A percentile compares a stretch with the other conserved stretches of the same genome.
Evolutionary conservation across 2,113 vertebrate genomes (phyloP).

Genomic region (Hucho hucho): DNA sequence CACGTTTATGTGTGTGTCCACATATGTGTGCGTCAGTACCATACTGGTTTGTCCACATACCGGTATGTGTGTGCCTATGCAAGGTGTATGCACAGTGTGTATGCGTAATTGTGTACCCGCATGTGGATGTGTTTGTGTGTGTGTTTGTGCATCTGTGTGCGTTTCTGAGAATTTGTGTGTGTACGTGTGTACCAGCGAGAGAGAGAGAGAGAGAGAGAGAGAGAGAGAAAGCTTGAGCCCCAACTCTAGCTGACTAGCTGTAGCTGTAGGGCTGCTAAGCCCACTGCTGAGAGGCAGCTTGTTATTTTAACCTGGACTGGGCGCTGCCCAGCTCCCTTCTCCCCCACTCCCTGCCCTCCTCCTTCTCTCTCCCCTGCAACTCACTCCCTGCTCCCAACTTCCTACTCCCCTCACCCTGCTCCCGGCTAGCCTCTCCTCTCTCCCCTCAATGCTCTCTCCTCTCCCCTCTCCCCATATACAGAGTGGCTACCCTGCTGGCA

Average conservation of each 20-base stretch:
- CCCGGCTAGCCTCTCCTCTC: background rate
- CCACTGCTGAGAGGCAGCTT: constrained; percentile 52
- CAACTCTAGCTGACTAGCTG: no score
- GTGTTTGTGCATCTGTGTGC: background rate
- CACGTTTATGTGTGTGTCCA: background rate
- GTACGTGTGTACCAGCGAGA: constrained; percentile 18
- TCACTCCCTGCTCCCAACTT: no score
- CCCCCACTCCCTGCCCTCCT: no score
- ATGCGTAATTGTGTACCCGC: background rate
- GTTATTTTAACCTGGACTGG: constrained; percentile 58
- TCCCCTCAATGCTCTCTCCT: background rate
- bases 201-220: constrained; percentile 9
- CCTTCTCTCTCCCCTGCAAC: no score
- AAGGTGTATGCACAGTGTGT: background rate
- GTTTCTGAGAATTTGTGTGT: constrained; percentile 14
- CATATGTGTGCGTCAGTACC: no score
- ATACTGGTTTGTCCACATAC: constrained; percentile 9
- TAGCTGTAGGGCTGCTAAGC: constrained; percentile 12
- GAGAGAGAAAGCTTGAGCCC: background rate
- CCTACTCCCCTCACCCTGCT: no score
- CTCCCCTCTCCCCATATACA: constrained; percentile 25
- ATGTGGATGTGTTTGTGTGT: background rate
- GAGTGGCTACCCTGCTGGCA: constrained; percentile 64
- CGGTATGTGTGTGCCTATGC: background rate
- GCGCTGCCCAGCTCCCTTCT: constrained; percentile 35